Evolutionary conservation across 2,113 vertebrate species (phyloP), one percentile per base, ranked within the genome.

Genomic region (Ageneiosus marmoratus): DNA sequence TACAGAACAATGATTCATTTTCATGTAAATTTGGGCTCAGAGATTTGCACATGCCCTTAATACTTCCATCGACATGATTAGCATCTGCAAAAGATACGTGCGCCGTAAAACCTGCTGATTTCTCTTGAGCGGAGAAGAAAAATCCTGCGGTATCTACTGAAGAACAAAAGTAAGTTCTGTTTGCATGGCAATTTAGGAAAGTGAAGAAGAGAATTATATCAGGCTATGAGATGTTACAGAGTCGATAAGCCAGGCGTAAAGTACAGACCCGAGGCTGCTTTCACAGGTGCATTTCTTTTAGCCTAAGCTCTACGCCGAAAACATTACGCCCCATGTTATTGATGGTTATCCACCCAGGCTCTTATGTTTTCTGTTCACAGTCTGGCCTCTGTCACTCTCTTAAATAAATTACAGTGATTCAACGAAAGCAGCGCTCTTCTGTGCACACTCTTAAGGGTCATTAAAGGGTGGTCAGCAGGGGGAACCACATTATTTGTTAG

Each of bases 1-100:
- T 69, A 81, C 29, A 81, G 87, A 88, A 76, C 85, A 87, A 87
- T 77, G 46, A 84, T 81, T 37, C 80, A 89, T 87, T 88, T 55
- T 84, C 83, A 87, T 90, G 76, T 86, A 85, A 84, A 89, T 88
- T 87, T 56, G 75, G 58, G 46, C 74, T 81, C 24, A 6, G 76
- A 69, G 27, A 50, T 29, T n/a, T 62, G 29, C 56, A 32, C 70
- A 50, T 58, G 76, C 48, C 75, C 55, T 79, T 80, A 87, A 75
- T 50, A 83, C 56, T 81, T 85, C 27, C 29, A 80, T 55, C 60
- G 58, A 85, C 75, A 12, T 37, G 81, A 89, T 89, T 82, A 88
- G 75, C 75, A 90, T 89, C 89, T 87, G 20, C 76, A 77, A 85
- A 83, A 20, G 65, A 56, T 34, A 46, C 13, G 24, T 60, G 48